phyloP scores from a whole-genome alignment of 2,888 invertebrate species.

The Harpalus rubripes region DNA sequence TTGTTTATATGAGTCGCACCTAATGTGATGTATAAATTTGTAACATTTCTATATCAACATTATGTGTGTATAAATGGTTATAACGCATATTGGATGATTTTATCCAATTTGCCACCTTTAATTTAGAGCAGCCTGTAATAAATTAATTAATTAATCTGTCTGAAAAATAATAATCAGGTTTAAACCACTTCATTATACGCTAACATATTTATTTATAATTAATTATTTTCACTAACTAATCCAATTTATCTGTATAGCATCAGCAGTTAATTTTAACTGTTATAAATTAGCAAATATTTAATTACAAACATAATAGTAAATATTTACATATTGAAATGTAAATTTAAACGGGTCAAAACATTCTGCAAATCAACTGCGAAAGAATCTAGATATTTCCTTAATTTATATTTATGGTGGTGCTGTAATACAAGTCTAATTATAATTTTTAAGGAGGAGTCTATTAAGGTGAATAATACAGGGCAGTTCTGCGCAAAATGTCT shows the following conservation, averaged over 20 bases:
- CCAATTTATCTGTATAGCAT: conserved; percentile 36
- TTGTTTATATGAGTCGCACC: too few relatives aligned
- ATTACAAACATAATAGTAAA: conserved; percentile 21
- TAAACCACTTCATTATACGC: conserved; percentile 21
- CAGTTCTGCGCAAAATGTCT: conserved; percentile 35
- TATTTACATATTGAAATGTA: conserved; percentile 25
- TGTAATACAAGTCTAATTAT: conserved; percentile 46
- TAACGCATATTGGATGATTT: not conserved
- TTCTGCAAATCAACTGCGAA: not conserved
- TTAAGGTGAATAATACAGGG: conserved; percentile 44
- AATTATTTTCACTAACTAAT: conserved; percentile 38
- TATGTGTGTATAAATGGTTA: not conserved
- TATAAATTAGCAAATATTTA: conserved; percentile 48
- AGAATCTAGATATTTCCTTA: not conserved
- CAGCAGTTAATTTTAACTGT: conserved; percentile 23
- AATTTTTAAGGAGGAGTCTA: conserved; percentile 51
- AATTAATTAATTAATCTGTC: conserved; percentile 14
- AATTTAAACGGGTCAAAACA: not conserved
- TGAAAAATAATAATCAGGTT: conserved; percentile 30
- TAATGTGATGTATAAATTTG: too few relatives aligned
- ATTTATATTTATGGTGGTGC: conserved; percentile 47
- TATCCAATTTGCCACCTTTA: conserved; percentile 19
- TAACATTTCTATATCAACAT: too few relatives aligned
- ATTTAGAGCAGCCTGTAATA: not conserved
- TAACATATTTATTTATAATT: conserved; percentile 28